Evolutionary conservation across 1,140 invertebrate genomes (phyloP).

Genomic region (Ceratina australensis): DNA sequence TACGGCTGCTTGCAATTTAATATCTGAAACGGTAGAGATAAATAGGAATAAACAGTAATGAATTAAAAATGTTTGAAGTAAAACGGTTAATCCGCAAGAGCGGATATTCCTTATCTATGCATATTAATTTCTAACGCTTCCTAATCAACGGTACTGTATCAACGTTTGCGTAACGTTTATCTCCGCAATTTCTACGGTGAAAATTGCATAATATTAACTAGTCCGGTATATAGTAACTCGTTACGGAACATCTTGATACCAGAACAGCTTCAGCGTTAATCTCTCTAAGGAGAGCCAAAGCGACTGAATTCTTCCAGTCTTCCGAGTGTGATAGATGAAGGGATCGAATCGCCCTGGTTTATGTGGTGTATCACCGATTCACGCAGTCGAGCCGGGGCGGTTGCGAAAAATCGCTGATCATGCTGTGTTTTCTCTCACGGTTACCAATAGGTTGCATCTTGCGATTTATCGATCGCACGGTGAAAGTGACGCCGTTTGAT

Average conservation of each 20-base stretch:
- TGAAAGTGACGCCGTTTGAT: constrained; percentile 72
- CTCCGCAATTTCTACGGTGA: neutral
- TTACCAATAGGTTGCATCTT: constrained; percentile 21
- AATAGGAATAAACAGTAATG: neutral
- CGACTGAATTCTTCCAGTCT: neutral
- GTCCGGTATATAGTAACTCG: neutral
- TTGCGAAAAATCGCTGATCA: constrained; percentile 37
- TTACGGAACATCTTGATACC: constrained; percentile 24
- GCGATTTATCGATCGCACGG: constrained; percentile 65
- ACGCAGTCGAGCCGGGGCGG: neutral
- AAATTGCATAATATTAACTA: constrained; percentile 11
- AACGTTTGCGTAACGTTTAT: neutral
- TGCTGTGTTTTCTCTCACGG: constrained; percentile 28
- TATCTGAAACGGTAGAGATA: no score
- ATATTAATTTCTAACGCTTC: neutral
- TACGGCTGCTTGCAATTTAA: neutral
- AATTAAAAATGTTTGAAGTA: neutral
- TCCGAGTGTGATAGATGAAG: constrained; percentile 9
- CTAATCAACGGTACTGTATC: neutral
- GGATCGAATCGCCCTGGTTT: neutral
- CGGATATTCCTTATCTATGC: no score
- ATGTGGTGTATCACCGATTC: constrained; percentile 2
- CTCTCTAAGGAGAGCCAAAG: neutral
- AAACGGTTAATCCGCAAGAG: neutral
- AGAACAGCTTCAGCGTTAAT: constrained; percentile 5